phyloP scores from a whole-genome alignment of 2,888 invertebrate species.

The Ctenicera cuprea region DNA sequence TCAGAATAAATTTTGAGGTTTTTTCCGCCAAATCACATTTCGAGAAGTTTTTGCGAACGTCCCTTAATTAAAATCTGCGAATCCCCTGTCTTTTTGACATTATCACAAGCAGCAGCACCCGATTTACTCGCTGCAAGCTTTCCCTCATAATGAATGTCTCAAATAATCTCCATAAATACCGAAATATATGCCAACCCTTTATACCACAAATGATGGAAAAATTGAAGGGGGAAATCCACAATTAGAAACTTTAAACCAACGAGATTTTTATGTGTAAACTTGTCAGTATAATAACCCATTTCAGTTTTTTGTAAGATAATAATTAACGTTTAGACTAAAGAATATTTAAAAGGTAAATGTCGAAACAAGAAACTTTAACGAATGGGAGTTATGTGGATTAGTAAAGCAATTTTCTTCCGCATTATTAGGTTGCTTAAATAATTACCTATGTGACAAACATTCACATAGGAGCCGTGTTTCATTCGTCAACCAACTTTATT shows the following conservation, averaged over 20 bases:
- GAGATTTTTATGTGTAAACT: too few species aligned
- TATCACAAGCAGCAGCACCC: slow-evolving; percentile 38
- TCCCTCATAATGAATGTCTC: slow-evolving; percentile 43
- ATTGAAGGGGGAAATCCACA: not conserved
- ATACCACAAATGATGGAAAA: slow-evolving; percentile 8
- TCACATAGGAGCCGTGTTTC: slow-evolving; percentile 4
- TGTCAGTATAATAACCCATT: too few species aligned
- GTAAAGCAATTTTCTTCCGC: not conserved
- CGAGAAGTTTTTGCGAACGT: slow-evolving; percentile 22
- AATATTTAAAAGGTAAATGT: too few species aligned
- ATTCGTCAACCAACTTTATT: slow-evolving; percentile 20
- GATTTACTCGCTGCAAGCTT: slow-evolving; percentile 31
- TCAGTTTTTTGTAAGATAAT: too few species aligned
- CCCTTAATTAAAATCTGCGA: slow-evolving; percentile 35
- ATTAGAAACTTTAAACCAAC: not conserved
- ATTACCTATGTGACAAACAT: not conserved
- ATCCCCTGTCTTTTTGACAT: slow-evolving; percentile 40
- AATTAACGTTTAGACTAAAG: too few species aligned
- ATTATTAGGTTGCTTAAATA: too few species aligned
- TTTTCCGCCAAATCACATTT: slow-evolving; percentile 4
- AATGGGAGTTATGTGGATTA: not conserved
- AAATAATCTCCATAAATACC: slow-evolving; percentile 47
- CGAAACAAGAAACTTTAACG: too few species aligned
- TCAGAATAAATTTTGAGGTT: not conserved
- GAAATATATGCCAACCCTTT: slow-evolving; percentile 35